Conservation (phyloP, 2,888 invertebrate species). For the Pollenia griseotomentosa region DNA sequence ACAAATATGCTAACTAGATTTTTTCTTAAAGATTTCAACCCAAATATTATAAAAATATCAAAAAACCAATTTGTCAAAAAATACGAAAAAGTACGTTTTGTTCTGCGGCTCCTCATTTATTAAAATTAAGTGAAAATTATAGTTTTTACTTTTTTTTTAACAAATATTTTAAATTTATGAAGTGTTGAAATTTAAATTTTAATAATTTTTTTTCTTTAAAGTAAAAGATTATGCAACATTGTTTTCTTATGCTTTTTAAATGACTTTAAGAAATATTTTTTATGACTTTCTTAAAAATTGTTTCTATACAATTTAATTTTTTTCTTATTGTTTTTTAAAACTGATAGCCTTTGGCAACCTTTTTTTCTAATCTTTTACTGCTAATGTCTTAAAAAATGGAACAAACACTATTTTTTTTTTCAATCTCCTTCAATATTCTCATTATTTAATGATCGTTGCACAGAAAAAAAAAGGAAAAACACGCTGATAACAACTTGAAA, state of each 20-base stretch:
- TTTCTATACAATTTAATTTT: background rate
- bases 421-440: constrained; percentile 28
- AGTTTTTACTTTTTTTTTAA: no score
- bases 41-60: no score
- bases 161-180: constrained; percentile 20
- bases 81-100: no score
- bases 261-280: constrained; percentile 10
- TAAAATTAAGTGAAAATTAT: no score
- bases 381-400: constrained; percentile 43
- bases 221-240: constrained; percentile 44
- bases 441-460: constrained; percentile 39
- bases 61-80: no score
- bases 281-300: constrained; percentile 33
- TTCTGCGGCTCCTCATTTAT: no score
- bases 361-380: constrained; percentile 62
- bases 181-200: constrained; percentile 32
- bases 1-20: no score
- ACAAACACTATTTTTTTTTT: constrained; percentile 28
- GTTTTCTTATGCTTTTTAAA: constrained; percentile 13
- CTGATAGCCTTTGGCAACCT: constrained; percentile 70
- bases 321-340: background rate
- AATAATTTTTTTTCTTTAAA: constrained; percentile 5
- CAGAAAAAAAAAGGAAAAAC: constrained; percentile 4
- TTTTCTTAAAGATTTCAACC: no score
- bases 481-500: constrained; percentile 32